These are phyloP conservation scores for Scelioninae gen. 1 DNA, from an alignment of 2,888 invertebrate genomes.

Conservation along the genomic window DNA sequence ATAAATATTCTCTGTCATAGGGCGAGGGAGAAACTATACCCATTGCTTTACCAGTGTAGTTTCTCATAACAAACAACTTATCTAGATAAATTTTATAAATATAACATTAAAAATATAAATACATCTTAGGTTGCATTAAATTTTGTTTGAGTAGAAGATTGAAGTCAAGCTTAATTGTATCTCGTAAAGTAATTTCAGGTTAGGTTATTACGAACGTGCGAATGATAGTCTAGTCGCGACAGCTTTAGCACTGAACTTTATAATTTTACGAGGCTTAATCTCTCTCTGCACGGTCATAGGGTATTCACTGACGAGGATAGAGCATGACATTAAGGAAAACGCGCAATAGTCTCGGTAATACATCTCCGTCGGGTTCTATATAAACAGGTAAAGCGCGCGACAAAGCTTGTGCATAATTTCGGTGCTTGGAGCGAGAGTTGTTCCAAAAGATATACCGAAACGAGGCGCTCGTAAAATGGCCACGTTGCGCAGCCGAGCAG, in stretches of 20 bases:
- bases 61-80: background rate
- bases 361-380: conserved; percentile 66
- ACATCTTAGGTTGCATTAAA: conserved; percentile 25
- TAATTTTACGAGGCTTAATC: conserved; percentile 79
- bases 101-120: background rate
- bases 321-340: conserved; percentile 60
- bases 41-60: too few relatives aligned
- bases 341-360: conserved; percentile 65
- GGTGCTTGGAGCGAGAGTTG: conserved; percentile 51
- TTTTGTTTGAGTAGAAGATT: conserved; percentile 51
- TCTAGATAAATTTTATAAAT: conserved; percentile 24
- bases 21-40: too few relatives aligned
- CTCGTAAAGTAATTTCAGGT: conserved; percentile 79
- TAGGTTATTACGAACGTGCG: conserved; percentile 76
- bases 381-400: conserved; percentile 67
- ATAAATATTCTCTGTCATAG: too few relatives aligned
- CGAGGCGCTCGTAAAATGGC: conserved; percentile 67
- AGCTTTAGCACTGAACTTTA: conserved; percentile 77
- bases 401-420: conserved; percentile 69
- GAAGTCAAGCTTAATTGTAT: conserved; percentile 68
- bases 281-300: conserved; percentile 64
- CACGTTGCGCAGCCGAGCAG: conserved; percentile 34
- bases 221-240: conserved; percentile 75
- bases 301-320: conserved; percentile 58
- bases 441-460: conserved; percentile 61